Percentiles rank a stretch among this genome's conserved stretches.
Conservation (phyloP, 1,140 invertebrate species). For the Charaxes varanes region DNA sequence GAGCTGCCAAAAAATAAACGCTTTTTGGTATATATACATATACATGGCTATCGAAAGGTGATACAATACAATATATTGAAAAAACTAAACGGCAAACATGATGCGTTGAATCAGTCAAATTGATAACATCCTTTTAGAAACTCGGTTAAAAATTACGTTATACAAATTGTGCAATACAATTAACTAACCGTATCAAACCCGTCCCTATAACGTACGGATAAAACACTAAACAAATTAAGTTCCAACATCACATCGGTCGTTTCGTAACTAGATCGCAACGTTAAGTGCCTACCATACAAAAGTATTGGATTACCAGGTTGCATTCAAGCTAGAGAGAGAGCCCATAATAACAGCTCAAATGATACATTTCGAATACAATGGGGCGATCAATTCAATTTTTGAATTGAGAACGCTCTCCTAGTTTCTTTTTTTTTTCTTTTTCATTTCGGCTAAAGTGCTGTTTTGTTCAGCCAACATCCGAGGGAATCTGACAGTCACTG, state of each 20-base stretch:
- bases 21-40: too few species aligned
- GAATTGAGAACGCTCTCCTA: conserved; percentile 72
- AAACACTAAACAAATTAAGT: conserved; percentile 52
- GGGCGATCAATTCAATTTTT: conserved; percentile 73
- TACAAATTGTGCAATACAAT: conserved; percentile 15
- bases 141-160: conserved; percentile 7
- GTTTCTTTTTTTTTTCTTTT: conserved; percentile 68
- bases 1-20: too few species aligned
- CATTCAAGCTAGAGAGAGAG: conserved; percentile 62
- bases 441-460: conserved; percentile 69
- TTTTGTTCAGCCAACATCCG: conserved; percentile 71
- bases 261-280: conserved; percentile 39
- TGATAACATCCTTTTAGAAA: too few species aligned
- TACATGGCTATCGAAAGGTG: too few species aligned
- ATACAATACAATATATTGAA: too few species aligned
- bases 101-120: too few species aligned
- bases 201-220: conserved; percentile 30
- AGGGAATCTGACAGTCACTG: conserved; percentile 70
- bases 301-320: conserved; percentile 72
- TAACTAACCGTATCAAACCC: conserved; percentile 15
- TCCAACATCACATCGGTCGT: conserved; percentile 41
- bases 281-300: conserved; percentile 73
- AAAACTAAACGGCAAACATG: too few species aligned
- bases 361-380: conserved; percentile 74
- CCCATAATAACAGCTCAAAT: conserved; percentile 73